These are phyloP conservation scores for Metallyticus violacea DNA, from an alignment of 2,888 invertebrate species.

Conservation along the genomic window DNA sequence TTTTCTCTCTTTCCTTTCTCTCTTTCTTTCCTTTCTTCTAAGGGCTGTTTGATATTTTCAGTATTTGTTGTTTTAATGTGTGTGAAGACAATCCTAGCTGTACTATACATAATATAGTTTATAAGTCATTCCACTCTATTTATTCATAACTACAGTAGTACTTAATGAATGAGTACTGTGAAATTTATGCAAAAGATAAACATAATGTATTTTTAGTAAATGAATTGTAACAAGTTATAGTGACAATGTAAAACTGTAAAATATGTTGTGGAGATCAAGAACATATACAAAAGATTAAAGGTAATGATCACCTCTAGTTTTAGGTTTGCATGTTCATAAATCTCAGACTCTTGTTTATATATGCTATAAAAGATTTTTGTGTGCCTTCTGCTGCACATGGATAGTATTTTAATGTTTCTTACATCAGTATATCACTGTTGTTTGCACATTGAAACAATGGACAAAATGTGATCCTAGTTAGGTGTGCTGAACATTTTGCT, in stretches of 20 bases:
- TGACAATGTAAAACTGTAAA: too few relatives aligned
- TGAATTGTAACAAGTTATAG: not conserved
- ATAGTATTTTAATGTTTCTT: too few relatives aligned
- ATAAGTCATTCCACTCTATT: not conserved
- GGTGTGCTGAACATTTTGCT: not conserved
- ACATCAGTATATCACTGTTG: too few relatives aligned
- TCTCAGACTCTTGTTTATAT: not conserved
- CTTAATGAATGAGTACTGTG: not conserved
- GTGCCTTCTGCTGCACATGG: not conserved
- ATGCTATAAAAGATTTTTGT: not conserved
- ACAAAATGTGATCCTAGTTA: not conserved
- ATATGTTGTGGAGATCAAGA: not conserved
- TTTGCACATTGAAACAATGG: not conserved
- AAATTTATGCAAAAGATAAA: not conserved
- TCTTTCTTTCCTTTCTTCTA: too few relatives aligned
- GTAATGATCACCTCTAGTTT: not conserved
- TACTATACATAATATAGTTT: not conserved
- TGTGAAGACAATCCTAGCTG: not conserved
- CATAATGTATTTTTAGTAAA: not conserved
- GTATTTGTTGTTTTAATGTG: not conserved
- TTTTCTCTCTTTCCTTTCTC: too few relatives aligned
- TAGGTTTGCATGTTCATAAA: not conserved
- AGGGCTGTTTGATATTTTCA: not conserved
- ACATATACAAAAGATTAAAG: not conserved
- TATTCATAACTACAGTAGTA: not conserved